Percentiles rank a stretch among this genome's conserved stretches.
These are phyloP conservation scores for Notoglanidium macrostoma DNA, from an alignment of 2,797 vertebrate species.

Conservation along the genomic window DNA sequence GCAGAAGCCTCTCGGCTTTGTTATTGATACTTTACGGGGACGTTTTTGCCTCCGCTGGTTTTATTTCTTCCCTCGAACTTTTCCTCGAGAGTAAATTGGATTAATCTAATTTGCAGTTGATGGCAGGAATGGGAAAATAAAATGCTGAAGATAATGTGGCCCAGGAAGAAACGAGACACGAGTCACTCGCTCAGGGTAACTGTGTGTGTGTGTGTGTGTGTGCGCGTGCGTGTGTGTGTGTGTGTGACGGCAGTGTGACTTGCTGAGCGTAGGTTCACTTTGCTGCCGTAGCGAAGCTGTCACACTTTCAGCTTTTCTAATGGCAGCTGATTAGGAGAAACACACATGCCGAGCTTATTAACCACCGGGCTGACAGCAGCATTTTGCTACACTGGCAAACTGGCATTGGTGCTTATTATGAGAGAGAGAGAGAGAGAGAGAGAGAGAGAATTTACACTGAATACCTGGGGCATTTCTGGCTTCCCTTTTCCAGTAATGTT, in stretches of 20 bases:
- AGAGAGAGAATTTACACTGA: not conserved
- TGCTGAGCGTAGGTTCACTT: conserved; percentile 29
- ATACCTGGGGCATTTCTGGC: not conserved
- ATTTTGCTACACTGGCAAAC: conserved; percentile 87
- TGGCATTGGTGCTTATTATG: conserved; percentile 63
- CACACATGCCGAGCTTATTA: conserved; percentile 94
- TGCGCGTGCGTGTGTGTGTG: conserved; percentile 45
- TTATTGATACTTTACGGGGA: conserved; percentile 41
- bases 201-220: conserved; percentile 21
- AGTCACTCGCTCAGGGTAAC: conserved; percentile 40
- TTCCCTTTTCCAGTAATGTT: not conserved
- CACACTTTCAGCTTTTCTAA: conserved; percentile 91
- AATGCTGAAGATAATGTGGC: conserved; percentile 32
- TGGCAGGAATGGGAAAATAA: conserved; percentile 39
- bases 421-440: conserved; percentile 4
- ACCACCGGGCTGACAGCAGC: conserved; percentile 91
- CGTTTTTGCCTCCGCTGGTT: conserved; percentile 31
- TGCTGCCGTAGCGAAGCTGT: conserved; percentile 74
- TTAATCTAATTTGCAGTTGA: conserved; percentile 44
- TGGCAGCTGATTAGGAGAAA: conserved; percentile 99
- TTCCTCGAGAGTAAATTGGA: conserved; percentile 27
- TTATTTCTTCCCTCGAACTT: conserved; percentile 28
- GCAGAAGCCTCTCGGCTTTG: conserved; percentile 28
- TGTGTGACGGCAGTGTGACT: conserved; percentile 54
- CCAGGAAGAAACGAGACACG: conserved; percentile 16